Evolutionary conservation across 2,113 vertebrate species (phyloP), one percentile per base, ranked within the genome.

Genomic region (Psittacara wagleri): DNA sequence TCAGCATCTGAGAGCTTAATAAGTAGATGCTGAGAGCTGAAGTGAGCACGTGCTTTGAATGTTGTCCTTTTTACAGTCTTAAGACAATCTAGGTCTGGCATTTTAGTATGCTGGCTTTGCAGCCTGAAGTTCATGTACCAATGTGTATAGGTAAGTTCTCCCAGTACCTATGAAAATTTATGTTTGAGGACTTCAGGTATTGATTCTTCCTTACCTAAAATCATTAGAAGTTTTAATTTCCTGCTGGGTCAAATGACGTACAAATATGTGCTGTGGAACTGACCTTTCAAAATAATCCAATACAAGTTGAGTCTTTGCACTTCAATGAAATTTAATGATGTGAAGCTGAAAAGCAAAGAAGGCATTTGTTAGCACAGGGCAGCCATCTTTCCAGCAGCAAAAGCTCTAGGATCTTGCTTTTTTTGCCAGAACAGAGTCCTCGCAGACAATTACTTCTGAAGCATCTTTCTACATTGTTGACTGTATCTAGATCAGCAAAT

Each of bases 261-360:
- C 37, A 86, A 88, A 70, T 91, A 67, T 23, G 48, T 83, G 37
- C 64, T 51, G 63, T 80, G 64, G 43, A 84, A 55, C 37, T 94
- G 92, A 85, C 89, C 73, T 95, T 96, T 95, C 31, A 51, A 64
- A 88, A 44, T 74, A 92, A 95, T 88, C 82, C 48, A 55, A 92
- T 95, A 81, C 82, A 78, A 27, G 72, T 18, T 94, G 74, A 84
- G 67, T 94, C 55, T 90, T 74, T 91, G 89, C 52, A 76, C 46
- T 90, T 72, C 35, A 41, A 51, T 57, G 41, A 35, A 64, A 55
- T 73, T 89, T 62, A 61, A 67, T 27, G 62, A 54, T 44, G 44
- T 68, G 43, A 37, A 41, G 33, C 75, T 69, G n/a, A 84, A 41
- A 52, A 54, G 55, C 52, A 83, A 85, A 68, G 23, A 62, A 62